Evolutionary conservation across 2,888 invertebrate genomes (phyloP).

Genomic region (Periphyllus acericola): DNA sequence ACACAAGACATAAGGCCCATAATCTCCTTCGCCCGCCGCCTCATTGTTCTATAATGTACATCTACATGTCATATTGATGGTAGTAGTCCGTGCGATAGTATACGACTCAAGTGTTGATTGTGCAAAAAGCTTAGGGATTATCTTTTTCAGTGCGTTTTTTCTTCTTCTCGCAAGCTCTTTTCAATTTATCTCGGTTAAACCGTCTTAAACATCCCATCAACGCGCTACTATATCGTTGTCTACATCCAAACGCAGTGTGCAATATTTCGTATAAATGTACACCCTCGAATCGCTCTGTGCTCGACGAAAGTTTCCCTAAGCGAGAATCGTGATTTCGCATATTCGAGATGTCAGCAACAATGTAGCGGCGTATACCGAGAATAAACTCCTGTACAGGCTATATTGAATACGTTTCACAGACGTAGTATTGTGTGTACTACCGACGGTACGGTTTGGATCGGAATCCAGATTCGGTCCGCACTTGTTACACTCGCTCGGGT

Average conservation of each 20-base stretch:
- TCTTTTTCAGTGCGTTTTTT: neutral
- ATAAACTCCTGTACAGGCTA: too few species aligned
- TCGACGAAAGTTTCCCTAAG: neutral
- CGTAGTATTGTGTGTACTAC: too few species aligned
- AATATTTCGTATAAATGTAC: neutral
- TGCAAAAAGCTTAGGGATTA: neutral
- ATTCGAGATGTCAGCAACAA: neutral
- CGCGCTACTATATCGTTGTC: neutral
- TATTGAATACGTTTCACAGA: too few species aligned
- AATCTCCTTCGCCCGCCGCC: neutral
- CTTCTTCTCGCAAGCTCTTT: neutral
- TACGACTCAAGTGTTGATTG: slow-evolving; percentile 1
- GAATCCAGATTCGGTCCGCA: neutral
- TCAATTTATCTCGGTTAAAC: neutral
- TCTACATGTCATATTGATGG: slow-evolving; percentile 5
- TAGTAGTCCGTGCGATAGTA: neutral
- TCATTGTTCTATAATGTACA: neutral
- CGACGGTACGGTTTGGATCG: neutral
- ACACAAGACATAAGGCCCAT: neutral
- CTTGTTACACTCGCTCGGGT: neutral
- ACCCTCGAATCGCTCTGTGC: neutral
- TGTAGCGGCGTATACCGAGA: too few species aligned
- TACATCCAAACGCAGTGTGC: neutral
- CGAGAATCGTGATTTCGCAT: neutral
- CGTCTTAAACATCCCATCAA: neutral